These are phyloP conservation scores for Aphidius colemani DNA, from an alignment of 2,888 invertebrate species.

Conservation along the genomic window DNA sequence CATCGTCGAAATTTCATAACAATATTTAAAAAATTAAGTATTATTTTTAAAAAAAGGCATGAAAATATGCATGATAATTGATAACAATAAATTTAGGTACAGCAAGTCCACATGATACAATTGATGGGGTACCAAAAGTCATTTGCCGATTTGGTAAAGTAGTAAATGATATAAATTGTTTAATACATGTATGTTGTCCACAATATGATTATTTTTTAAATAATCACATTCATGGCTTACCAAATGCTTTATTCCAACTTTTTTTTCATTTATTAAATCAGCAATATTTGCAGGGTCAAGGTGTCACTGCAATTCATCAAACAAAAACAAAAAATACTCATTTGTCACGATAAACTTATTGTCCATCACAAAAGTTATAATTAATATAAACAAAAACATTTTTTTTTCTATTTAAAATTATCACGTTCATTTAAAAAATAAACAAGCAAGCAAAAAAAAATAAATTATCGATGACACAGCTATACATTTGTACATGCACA, in stretches of 20 bases:
- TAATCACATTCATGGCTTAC: slow-evolving; percentile 53
- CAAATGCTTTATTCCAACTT: background rate
- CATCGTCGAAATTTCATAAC: too few species aligned
- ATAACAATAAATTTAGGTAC: slow-evolving; percentile 47
- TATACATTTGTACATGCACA: too few species aligned
- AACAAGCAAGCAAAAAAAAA: background rate
- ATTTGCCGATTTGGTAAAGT: slow-evolving; percentile 57
- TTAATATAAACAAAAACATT: background rate
- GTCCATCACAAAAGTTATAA: background rate
- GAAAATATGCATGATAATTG: slow-evolving; percentile 26
- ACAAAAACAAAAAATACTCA: background rate
- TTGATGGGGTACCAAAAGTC: slow-evolving; percentile 51
- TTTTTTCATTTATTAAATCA: background rate
- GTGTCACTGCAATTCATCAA: slow-evolving; percentile 5
- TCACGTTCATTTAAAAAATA: background rate
- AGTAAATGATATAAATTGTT: slow-evolving; percentile 41
- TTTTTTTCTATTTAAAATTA: too few species aligned
- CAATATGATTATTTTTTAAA: slow-evolving; percentile 7
- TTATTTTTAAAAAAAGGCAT: slow-evolving; percentile 34
- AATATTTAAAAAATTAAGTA: too few species aligned
- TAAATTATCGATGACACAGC: background rate
- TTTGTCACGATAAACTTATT: background rate
- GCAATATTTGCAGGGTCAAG: background rate
- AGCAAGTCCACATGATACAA: slow-evolving; percentile 47
- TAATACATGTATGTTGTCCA: background rate